Conservation (phyloP, 2,797 vertebrate species). For the Diceros bicornis region DNA sequence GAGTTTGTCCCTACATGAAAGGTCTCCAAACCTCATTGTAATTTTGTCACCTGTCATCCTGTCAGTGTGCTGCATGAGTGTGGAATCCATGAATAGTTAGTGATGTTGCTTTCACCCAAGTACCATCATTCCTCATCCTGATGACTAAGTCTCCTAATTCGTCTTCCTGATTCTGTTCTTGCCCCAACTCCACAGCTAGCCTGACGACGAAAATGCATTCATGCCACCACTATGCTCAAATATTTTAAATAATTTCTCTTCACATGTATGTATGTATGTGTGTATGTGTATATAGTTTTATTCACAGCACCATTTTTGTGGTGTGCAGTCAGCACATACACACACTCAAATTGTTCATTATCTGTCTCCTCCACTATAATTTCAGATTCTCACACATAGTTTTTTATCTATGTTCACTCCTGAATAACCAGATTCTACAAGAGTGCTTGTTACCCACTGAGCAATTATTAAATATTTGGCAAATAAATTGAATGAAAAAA, state of each 20-base stretch:
- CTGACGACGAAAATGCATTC: not conserved
- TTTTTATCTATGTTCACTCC: not conserved
- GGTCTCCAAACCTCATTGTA: not conserved
- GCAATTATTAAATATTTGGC: not conserved
- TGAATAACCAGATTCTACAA: not conserved
- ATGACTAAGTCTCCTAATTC: not conserved
- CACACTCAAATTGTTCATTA: not conserved
- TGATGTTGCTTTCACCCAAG: not conserved
- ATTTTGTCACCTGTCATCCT: not conserved
- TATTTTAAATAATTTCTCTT: not conserved
- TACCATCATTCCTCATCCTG: not conserved
- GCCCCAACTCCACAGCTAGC: not conserved
- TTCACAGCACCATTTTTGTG: not conserved
- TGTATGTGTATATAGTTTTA: not conserved
- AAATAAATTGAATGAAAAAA: constrained; percentile 27
- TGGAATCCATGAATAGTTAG: not conserved
- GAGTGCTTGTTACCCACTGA: not conserved
- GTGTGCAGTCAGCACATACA: not conserved
- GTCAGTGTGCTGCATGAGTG: not conserved
- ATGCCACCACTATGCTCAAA: not conserved
- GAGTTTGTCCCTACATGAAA: not conserved
- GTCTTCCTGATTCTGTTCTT: not conserved
- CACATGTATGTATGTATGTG: not conserved
- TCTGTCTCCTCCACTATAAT: not conserved
- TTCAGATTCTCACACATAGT: not conserved